A percentile compares a stretch with the other conserved stretches of the same genome.
Evolutionary conservation across 2,888 invertebrate species (phyloP).

Genomic region (Andrena trimmerana): DNA sequence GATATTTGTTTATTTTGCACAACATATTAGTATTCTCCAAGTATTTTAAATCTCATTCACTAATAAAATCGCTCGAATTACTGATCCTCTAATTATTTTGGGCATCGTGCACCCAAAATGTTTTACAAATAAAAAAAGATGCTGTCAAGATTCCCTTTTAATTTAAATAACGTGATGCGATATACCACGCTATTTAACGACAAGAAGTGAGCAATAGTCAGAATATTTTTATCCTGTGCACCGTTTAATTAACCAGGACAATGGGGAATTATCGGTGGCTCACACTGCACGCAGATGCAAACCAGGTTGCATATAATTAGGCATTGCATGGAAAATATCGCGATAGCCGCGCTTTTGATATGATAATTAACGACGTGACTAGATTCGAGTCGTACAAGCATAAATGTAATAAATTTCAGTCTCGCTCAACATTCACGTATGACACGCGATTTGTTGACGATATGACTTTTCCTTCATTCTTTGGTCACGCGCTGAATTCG

Average conservation of each 20-base stretch:
- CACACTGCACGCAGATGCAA: constrained; percentile 29
- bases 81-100: too few relatives aligned
- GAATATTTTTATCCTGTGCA: background rate
- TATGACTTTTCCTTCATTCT: constrained; percentile 27
- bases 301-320: constrained; percentile 64
- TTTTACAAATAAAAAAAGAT: background rate
- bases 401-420: constrained; percentile 36
- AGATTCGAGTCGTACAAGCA: constrained; percentile 17
- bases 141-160: background rate
- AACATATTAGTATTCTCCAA: too few relatives aligned
- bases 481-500: constrained; percentile 27
- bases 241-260: constrained; percentile 39
- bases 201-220: background rate
- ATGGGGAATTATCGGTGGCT: constrained; percentile 17
- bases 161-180: background rate
- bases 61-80: too few relatives aligned
- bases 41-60: too few relatives aligned
- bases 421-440: background rate
- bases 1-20: too few relatives aligned
- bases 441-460: constrained; percentile 7
- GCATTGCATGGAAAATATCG: constrained; percentile 27
- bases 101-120: too few relatives aligned
- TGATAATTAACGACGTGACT: constrained; percentile 61
- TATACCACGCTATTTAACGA: background rate
- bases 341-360: constrained; percentile 55